phyloP scores from a whole-genome alignment of 2,888 invertebrate genomes.

The Uropetala carovei region DNA sequence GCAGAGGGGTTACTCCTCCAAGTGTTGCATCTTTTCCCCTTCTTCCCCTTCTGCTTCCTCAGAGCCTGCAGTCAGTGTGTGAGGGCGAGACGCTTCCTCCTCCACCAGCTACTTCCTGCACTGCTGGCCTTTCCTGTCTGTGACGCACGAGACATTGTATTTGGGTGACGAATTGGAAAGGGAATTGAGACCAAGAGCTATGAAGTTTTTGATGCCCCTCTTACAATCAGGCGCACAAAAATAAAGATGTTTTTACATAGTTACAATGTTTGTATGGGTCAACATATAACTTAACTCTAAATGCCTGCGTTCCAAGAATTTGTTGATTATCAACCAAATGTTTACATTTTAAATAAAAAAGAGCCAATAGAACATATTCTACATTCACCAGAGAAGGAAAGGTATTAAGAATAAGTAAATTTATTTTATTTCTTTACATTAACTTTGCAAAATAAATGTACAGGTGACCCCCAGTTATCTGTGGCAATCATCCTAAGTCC shows the following conservation, averaged over 20 bases:
- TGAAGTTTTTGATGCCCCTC: not conserved
- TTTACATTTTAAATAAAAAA: no score
- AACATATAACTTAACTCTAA: no score
- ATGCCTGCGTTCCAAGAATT: no score
- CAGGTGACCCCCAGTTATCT: no score
- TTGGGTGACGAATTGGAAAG: not conserved
- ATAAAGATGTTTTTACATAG: not conserved
- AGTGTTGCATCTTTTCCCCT: slow-evolving; percentile 12
- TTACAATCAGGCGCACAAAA: not conserved
- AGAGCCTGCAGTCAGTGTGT: slow-evolving; percentile 59
- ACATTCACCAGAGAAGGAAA: no score
- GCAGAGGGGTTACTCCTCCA: slow-evolving; percentile 23
- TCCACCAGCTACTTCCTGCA: slow-evolving; percentile 52
- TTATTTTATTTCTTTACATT: no score
- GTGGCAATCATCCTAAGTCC: no score
- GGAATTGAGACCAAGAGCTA: not conserved
- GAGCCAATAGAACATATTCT: no score
- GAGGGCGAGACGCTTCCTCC: slow-evolving; percentile 45
- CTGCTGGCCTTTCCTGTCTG: slow-evolving; percentile 49
- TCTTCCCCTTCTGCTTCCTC: slow-evolving; percentile 58
- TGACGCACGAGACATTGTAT: not conserved
- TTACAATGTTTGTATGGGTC: no score
- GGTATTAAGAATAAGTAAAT: no score
- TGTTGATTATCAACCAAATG: no score
- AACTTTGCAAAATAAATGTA: no score